These are phyloP conservation scores for Artibeus lituratus DNA, from an alignment of 2,797 vertebrate genomes.

Conservation along the genomic window DNA sequence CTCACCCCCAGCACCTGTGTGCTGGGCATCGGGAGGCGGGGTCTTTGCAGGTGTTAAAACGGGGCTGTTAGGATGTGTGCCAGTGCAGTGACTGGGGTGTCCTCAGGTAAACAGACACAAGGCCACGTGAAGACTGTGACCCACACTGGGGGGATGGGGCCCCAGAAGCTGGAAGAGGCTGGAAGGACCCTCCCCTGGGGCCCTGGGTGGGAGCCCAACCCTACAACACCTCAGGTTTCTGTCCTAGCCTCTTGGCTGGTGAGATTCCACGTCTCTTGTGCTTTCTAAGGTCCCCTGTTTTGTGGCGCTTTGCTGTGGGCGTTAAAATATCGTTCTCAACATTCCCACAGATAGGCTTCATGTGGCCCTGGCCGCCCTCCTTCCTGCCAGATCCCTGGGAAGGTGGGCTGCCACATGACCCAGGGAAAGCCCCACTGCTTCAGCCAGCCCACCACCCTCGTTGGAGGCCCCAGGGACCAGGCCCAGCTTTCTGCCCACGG, in stretches of 20 bases:
- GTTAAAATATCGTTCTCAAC: not conserved
- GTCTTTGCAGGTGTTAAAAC: not conserved
- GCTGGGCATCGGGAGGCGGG: not conserved
- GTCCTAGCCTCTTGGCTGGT: fast-evolving
- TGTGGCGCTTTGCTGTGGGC: not conserved
- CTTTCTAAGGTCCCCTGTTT: not conserved
- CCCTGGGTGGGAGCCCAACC: too few relatives aligned
- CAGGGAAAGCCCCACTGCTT: not conserved
- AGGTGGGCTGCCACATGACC: too few relatives aligned
- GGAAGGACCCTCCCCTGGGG: not conserved
- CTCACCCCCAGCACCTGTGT: not conserved
- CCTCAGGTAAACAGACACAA: not conserved
- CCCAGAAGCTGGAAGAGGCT: not conserved
- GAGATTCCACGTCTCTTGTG: too few relatives aligned
- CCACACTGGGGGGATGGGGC: not conserved
- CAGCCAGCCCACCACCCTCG: not conserved
- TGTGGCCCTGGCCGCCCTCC: not conserved
- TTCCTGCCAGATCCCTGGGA: not conserved
- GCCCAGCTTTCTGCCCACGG: not conserved
- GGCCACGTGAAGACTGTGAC: not conserved
- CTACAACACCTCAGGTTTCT: too few relatives aligned
- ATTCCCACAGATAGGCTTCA: too few relatives aligned
- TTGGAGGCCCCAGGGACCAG: not conserved
- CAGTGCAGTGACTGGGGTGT: not conserved
- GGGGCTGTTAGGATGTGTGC: not conserved